Percentiles rank a stretch among this genome's conserved stretches.
These are phyloP conservation scores for Trilocha varians DNA, from an alignment of 2,888 invertebrate genomes.

Conservation along the genomic window DNA sequence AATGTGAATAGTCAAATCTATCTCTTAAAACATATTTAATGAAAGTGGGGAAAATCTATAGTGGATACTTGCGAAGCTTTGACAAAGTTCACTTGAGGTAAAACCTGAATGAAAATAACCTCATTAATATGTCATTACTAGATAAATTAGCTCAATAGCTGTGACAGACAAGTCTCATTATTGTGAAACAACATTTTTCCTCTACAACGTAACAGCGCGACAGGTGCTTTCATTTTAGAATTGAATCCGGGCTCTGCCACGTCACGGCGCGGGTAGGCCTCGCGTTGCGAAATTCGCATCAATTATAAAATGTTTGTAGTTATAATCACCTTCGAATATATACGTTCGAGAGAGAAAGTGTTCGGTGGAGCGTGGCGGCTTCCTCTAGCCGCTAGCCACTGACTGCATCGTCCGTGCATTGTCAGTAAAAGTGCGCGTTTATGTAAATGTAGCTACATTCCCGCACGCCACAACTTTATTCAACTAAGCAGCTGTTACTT, in stretches of 20 bases:
- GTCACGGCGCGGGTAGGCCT: constrained; percentile 24
- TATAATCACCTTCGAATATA: constrained; percentile 36
- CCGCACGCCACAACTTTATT: constrained; percentile 27
- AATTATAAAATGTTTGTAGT: constrained; percentile 34
- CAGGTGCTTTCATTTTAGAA: constrained; percentile 49
- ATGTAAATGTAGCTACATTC: constrained; percentile 28
- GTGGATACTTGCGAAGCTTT: too few relatives aligned
- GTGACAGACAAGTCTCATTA: constrained; percentile 13
- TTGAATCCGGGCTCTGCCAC: constrained; percentile 28
- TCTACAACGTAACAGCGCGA: constrained; percentile 21
- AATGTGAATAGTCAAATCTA: constrained; percentile 8
- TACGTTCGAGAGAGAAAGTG: constrained; percentile 62
- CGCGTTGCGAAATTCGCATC: constrained; percentile 32
- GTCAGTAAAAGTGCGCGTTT: constrained; percentile 45
- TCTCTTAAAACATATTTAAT: too few relatives aligned
- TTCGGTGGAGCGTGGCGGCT: constrained; percentile 44
- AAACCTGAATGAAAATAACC: constrained; percentile 12
- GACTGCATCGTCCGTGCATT: constrained; percentile 20
- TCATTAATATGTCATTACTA: constrained; percentile 9
- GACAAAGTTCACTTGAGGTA: constrained; percentile 10
- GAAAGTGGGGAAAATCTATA: too few relatives aligned
- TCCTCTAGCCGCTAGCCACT: constrained; percentile 31
- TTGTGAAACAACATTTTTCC: constrained; percentile 22
- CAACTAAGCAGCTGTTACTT: constrained; percentile 23
- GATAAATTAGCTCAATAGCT: constrained; percentile 11